Conservation (phyloP, 2,888 invertebrate genomes). For the Orthonevra nobilis region DNA sequence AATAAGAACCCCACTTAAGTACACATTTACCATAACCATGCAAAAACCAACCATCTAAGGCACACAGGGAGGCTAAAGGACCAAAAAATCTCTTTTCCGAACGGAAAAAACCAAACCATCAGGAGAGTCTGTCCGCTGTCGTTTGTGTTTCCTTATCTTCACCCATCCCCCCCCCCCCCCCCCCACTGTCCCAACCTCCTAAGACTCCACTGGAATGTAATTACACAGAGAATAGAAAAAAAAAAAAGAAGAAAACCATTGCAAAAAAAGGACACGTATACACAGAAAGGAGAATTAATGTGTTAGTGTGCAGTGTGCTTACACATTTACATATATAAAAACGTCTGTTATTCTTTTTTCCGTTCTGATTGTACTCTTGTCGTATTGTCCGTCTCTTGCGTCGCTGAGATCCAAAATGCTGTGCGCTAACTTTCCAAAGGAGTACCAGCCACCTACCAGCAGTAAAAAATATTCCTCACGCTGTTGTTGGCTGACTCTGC, state of each 20-base stretch:
- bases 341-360: constrained; percentile 57
- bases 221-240: constrained; percentile 52
- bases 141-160: constrained; percentile 57
- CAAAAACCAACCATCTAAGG: background rate
- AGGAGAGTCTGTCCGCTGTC: constrained; percentile 52
- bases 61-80: constrained; percentile 17
- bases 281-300: too few species aligned
- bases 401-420: constrained; percentile 41
- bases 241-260: constrained; percentile 31
- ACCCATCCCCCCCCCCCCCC: background rate
- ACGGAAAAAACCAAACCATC: constrained; percentile 6
- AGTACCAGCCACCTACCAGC: constrained; percentile 3
- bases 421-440: constrained; percentile 6
- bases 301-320: too few species aligned
- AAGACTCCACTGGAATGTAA: constrained; percentile 57
- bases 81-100: constrained; percentile 35
- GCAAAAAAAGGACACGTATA: constrained; percentile 30
- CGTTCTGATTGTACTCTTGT: constrained; percentile 40
- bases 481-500: constrained; percentile 4
- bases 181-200: too few species aligned
- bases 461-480: constrained; percentile 11
- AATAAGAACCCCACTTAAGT: constrained; percentile 54
- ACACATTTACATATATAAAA: constrained; percentile 29
- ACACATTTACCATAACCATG: constrained; percentile 22
- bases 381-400: constrained; percentile 55